These are phyloP conservation scores for Phalacrocorax pelagicus DNA, from an alignment of 2,113 vertebrate genomes.

Conservation along the genomic window DNA sequence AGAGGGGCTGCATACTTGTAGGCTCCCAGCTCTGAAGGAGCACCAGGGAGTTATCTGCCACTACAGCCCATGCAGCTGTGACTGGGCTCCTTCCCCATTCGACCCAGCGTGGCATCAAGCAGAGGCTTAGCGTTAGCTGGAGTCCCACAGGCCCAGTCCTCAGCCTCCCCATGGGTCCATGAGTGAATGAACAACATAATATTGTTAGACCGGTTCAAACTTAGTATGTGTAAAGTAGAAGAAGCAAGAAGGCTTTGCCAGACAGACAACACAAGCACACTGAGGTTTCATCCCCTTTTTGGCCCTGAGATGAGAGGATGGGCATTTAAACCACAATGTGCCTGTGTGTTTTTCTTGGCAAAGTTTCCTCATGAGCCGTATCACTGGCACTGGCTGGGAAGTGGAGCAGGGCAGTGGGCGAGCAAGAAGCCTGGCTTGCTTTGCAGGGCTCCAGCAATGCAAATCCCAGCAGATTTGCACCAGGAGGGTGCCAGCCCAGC, in stretches of 20 bases:
- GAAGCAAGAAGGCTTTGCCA: background rate
- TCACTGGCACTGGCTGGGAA: background rate
- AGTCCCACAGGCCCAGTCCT: background rate
- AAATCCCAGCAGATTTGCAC: background rate
- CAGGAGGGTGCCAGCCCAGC: background rate
- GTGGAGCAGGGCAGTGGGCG: background rate
- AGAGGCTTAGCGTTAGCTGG: background rate
- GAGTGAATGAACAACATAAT: background rate
- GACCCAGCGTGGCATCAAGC: fast-evolving
- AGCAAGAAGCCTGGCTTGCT: background rate
- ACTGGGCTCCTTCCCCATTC: background rate
- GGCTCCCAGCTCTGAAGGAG: background rate
- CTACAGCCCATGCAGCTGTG: background rate
- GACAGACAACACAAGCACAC: background rate
- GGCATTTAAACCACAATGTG: background rate
- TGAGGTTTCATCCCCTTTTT: background rate
- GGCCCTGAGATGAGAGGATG: background rate
- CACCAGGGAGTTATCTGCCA: background rate
- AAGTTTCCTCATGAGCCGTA: fast-evolving
- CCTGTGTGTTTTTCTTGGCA: background rate
- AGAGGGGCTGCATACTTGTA: background rate
- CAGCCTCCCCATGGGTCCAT: fast-evolving
- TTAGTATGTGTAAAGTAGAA: background rate
- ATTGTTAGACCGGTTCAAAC: background rate
- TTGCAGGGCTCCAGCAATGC: background rate